Evolutionary conservation across 2,113 vertebrate species (phyloP).

Genomic region (Aramus guarauna): DNA sequence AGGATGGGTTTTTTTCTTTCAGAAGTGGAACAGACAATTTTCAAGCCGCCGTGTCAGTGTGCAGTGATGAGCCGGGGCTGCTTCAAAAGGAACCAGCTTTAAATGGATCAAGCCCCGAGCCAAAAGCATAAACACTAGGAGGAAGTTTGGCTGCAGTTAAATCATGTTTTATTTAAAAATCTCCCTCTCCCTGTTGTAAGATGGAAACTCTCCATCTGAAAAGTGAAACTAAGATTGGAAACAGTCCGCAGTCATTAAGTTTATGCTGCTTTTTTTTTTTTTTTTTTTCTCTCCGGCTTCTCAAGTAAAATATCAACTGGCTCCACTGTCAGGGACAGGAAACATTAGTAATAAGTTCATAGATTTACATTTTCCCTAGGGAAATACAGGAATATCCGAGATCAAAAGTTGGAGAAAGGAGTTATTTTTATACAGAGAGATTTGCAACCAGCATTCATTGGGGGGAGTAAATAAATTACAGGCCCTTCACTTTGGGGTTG

Average conservation of each 20-base stretch:
- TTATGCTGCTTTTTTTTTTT: conserved; percentile 28
- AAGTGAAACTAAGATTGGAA: conserved; percentile 76
- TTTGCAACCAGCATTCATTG: conserved; percentile 70
- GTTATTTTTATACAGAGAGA: conserved; percentile 72
- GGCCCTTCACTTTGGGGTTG: conserved; percentile 47
- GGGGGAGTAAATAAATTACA: conserved; percentile 68
- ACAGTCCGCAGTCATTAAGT: conserved; percentile 71
- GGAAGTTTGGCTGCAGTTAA: conserved; percentile 78
- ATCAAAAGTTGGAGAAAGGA: conserved; percentile 74
- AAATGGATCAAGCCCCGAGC: conserved; percentile 61
- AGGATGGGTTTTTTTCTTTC: neutral
- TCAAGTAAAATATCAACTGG: conserved; percentile 76
- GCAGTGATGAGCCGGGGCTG: conserved; percentile 39
- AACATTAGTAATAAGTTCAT: conserved; percentile 79
- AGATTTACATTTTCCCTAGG: conserved; percentile 77
- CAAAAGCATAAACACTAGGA: conserved; percentile 73
- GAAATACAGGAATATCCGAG: conserved; percentile 71
- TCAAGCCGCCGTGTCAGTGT: neutral
- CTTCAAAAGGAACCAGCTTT: conserved; percentile 68
- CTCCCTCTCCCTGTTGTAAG: conserved; percentile 60
- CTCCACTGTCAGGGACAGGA: conserved; percentile 77
- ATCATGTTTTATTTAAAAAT: conserved; percentile 76
- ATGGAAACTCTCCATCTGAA: conserved; percentile 75
- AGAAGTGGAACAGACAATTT: conserved; percentile 1
- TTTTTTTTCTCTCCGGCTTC: conserved; percentile 28